phyloP scores from a whole-genome alignment of 2,888 invertebrate genomes.

The Andrena chrysosceles region DNA sequence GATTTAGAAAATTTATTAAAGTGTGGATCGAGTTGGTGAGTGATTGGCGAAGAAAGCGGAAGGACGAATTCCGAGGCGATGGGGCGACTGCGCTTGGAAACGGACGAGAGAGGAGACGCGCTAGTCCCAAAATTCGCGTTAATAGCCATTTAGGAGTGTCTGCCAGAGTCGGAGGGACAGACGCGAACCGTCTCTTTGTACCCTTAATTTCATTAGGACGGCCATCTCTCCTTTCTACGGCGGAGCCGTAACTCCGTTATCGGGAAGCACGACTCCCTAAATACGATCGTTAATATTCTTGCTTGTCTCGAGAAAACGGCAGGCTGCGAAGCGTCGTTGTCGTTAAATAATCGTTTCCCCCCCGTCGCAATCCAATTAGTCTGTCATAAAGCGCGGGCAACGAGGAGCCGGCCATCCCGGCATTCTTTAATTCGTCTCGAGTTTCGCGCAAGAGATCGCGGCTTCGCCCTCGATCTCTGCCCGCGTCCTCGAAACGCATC shows the following conservation, averaged over 20 bases:
- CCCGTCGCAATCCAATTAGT: slow-evolving; percentile 54
- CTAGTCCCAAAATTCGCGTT: slow-evolving; percentile 71
- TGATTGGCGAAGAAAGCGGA: neutral
- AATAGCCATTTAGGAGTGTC: slow-evolving; percentile 76
- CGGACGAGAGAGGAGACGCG: slow-evolving; percentile 6
- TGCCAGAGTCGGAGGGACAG: slow-evolving; percentile 66
- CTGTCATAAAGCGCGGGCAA: slow-evolving; percentile 22
- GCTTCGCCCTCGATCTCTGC: neutral
- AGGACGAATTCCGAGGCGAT: slow-evolving; percentile 4
- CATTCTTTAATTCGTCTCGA: slow-evolving; percentile 34
- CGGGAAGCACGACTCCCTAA: slow-evolving; percentile 81
- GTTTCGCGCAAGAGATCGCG: neutral
- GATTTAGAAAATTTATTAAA: neutral
- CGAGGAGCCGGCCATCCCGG: slow-evolving; percentile 12
- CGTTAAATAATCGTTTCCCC: slow-evolving; percentile 63
- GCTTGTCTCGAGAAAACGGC: slow-evolving; percentile 62
- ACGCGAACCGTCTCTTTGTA: slow-evolving; percentile 80
- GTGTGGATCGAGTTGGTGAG: neutral
- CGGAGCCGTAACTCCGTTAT: slow-evolving; percentile 79
- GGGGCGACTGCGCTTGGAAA: slow-evolving; percentile 5
- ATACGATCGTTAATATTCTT: slow-evolving; percentile 77
- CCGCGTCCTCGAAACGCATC: neutral
- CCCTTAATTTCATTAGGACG: slow-evolving; percentile 81
- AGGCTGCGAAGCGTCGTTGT: slow-evolving; percentile 61
- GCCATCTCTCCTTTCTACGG: slow-evolving; percentile 70